phyloP scores from a whole-genome alignment of 2,113 vertebrate species.

The Cygnus atratus region DNA sequence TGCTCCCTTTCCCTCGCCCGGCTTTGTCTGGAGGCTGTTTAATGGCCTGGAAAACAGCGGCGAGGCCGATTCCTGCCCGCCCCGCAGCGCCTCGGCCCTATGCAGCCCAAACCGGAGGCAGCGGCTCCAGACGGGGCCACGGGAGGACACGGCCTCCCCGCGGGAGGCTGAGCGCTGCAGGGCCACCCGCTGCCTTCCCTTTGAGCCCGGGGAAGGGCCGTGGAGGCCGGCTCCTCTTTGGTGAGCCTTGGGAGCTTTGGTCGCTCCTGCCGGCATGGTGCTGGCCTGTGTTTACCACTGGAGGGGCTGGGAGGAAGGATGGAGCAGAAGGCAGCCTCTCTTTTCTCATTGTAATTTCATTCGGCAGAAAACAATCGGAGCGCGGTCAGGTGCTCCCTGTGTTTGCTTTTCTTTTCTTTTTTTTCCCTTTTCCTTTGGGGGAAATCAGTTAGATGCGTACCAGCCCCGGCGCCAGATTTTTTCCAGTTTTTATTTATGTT shows the following conservation, averaged over 20 bases:
- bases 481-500: constrained; percentile 3
- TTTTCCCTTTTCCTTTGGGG: not conserved
- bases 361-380: not conserved
- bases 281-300: not conserved
- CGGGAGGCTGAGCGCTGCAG: not conserved
- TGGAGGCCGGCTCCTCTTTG: not conserved
- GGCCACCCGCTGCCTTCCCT: not conserved
- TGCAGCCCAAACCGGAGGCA: not conserved
- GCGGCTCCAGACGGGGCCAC: not conserved
- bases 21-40: not conserved
- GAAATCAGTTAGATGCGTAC: not conserved
- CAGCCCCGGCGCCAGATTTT: not conserved
- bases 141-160: not conserved
- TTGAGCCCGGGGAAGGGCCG: not conserved
- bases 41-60: not conserved
- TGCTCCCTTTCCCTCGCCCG: not conserved
- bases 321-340: not conserved
- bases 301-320: not conserved
- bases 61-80: not conserved
- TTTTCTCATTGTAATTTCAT: not conserved
- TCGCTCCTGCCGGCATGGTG: not conserved
- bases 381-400: fast-evolving
- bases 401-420: not conserved
- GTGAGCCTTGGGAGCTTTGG: not conserved
- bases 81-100: too few relatives aligned